phyloP scores from a whole-genome alignment of 2,113 vertebrate genomes.

The Gallinago jamesoni region DNA sequence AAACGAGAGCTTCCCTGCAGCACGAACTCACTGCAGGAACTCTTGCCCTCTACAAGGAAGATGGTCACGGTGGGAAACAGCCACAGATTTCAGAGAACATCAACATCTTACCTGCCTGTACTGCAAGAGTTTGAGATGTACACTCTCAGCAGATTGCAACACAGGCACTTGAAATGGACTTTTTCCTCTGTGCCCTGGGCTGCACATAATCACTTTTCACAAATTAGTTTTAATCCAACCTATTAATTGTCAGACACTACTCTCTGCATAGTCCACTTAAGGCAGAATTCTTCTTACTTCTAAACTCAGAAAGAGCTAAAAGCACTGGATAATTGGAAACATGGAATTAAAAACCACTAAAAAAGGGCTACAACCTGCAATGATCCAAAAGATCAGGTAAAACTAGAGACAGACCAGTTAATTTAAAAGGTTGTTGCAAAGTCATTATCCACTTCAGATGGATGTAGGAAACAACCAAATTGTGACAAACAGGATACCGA shows the following conservation, averaged over 20 bases:
- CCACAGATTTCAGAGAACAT: not conserved
- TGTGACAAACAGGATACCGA: not conserved
- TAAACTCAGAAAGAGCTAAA: not conserved
- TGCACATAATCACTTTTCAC: not conserved
- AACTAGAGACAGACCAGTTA: not conserved
- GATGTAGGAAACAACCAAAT: not conserved
- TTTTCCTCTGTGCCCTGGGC: not conserved
- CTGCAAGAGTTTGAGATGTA: not conserved
- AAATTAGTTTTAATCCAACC: not conserved
- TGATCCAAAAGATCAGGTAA: not conserved
- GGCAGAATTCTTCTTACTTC: not conserved
- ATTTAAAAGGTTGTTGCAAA: not conserved
- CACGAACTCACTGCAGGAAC: not conserved
- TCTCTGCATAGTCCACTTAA: not conserved
- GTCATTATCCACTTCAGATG: not conserved
- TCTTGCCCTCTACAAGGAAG: not conserved
- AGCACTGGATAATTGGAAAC: not conserved
- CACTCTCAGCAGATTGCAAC: not conserved
- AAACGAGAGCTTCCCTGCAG: not conserved
- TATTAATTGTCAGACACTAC: not conserved
- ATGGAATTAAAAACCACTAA: not conserved
- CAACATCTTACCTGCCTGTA: slow-evolving; percentile 27
- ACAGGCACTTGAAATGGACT: not conserved
- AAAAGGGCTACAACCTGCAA: not conserved
- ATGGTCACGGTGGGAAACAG: not conserved